These are phyloP conservation scores for Podilymbus podiceps DNA, from an alignment of 2,113 vertebrate species.

Conservation along the genomic window DNA sequence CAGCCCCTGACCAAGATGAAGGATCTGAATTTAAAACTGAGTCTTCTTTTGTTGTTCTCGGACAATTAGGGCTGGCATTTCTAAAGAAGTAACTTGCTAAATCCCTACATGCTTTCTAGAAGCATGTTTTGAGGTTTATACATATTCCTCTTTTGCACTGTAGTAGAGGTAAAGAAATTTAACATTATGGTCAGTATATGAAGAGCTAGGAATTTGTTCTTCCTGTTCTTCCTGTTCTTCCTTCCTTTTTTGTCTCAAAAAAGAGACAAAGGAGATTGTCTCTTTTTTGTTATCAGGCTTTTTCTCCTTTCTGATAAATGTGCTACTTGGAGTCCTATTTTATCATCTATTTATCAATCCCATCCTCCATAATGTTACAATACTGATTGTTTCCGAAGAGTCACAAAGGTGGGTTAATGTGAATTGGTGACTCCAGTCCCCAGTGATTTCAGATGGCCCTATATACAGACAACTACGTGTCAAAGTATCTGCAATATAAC, in stretches of 20 bases:
- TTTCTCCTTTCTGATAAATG: neutral
- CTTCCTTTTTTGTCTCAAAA: too few relatives aligned
- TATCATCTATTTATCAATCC: neutral
- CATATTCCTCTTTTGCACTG: neutral
- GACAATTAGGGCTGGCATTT: neutral
- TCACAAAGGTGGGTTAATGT: neutral
- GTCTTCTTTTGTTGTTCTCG: neutral
- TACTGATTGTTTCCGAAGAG: neutral
- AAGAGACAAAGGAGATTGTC: neutral
- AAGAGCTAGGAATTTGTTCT: neutral
- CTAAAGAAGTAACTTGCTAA: neutral
- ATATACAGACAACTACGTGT: neutral
- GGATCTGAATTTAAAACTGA: neutral
- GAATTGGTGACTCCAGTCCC: neutral
- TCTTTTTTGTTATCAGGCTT: neutral
- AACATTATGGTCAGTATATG: neutral
- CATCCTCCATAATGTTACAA: neutral
- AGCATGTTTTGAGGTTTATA: neutral
- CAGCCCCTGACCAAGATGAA: neutral
- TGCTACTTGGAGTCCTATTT: neutral
- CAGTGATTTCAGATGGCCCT: neutral
- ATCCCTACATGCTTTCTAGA: neutral
- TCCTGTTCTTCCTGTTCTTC: too few relatives aligned
- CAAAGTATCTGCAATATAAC: neutral
- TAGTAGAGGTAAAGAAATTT: neutral